Evolutionary conservation across 2,888 invertebrate genomes (phyloP).

Genomic region (Spicauda simplicius): DNA sequence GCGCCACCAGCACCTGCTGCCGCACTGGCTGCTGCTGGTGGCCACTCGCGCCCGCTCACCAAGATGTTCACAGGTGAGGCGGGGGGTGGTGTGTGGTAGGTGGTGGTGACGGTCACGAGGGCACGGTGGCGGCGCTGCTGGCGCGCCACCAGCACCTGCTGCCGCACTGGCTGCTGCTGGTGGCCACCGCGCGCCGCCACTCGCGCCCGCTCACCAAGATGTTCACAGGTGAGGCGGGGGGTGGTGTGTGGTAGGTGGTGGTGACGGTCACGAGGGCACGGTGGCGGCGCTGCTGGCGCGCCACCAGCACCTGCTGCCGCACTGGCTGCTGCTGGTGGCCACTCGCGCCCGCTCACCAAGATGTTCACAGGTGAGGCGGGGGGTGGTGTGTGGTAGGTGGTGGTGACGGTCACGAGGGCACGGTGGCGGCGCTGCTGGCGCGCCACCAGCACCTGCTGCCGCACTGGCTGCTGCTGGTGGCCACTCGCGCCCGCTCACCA

Average conservation of each 20-base stretch:
- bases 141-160: slow-evolving; percentile 95
- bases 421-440: slow-evolving; percentile 92
- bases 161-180: slow-evolving; percentile 96
- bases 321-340: slow-evolving; percentile 96
- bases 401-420: too few relatives aligned
- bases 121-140: slow-evolving; percentile 91
- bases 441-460: slow-evolving; percentile 97
- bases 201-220: slow-evolving; percentile 92
- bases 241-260: too few relatives aligned
- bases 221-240: slow-evolving; percentile 87
- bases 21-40: slow-evolving; percentile 96
- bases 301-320: slow-evolving; percentile 95
- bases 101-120: too few relatives aligned
- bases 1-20: slow-evolving; percentile 95
- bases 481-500: slow-evolving; percentile 92
- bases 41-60: slow-evolving; percentile 93
- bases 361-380: slow-evolving; percentile 88
- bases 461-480: slow-evolving; percentile 95
- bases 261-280: too few relatives aligned
- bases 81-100: too few relatives aligned
- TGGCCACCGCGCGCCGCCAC: slow-evolving; percentile 94
- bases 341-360: slow-evolving; percentile 92
- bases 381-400: too few relatives aligned
- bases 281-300: slow-evolving; percentile 94
- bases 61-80: slow-evolving; percentile 89